A percentile compares a stretch with the other conserved stretches of the same genome.
phyloP scores from a whole-genome alignment of 2,888 invertebrate species.

The Lasiommata megera region DNA sequence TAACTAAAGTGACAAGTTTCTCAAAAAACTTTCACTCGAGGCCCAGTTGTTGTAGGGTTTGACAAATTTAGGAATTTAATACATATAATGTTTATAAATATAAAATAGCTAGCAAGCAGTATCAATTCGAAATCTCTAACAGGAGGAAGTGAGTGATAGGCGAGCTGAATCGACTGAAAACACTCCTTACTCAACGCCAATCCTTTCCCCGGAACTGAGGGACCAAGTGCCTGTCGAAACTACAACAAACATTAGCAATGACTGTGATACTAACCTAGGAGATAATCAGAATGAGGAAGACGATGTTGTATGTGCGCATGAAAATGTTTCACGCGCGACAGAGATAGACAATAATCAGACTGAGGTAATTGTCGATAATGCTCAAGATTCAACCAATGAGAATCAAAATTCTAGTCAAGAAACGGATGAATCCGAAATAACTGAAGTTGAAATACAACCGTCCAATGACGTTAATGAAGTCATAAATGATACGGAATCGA shows the following conservation, averaged over 20 bases:
- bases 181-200: constrained; percentile 66
- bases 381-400: constrained; percentile 51
- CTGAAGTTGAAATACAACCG: constrained; percentile 23
- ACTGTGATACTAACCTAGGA: constrained; percentile 78
- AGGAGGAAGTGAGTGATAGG: constrained; percentile 74
- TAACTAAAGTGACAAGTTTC: neutral
- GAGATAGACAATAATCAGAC: constrained; percentile 31
- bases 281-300: constrained; percentile 67
- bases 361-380: constrained; percentile 36
- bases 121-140: constrained; percentile 64
- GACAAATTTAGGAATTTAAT: constrained; percentile 3
- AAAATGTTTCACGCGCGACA: constrained; percentile 28
- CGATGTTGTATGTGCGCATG: constrained; percentile 73
- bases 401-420: constrained; percentile 35
- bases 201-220: constrained; percentile 55
- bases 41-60: constrained; percentile 3
- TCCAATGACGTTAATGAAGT: constrained; percentile 26
- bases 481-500: constrained; percentile 28
- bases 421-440: constrained; percentile 30
- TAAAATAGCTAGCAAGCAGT: constrained; percentile 37
- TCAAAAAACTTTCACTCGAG: neutral
- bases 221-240: constrained; percentile 52
- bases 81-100: constrained; percentile 4
- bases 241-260: constrained; percentile 66
- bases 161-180: constrained; percentile 61